Base-by-base conservation (phyloP, 2,113 vertebrate genomes). In the Orthonyx spaldingii region DNA sequence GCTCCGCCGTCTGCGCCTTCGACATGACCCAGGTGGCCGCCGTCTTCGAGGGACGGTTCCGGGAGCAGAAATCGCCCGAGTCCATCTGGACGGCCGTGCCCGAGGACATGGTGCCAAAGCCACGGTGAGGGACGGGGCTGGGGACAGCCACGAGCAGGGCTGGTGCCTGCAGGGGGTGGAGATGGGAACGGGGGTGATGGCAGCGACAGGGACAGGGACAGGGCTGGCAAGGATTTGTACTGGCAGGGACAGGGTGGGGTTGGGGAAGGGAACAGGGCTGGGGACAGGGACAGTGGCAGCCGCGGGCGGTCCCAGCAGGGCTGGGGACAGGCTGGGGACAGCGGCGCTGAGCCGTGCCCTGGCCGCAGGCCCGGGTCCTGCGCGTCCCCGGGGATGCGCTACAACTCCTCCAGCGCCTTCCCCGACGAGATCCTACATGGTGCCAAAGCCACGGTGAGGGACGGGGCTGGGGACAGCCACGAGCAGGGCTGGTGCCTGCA, bases 41-140 rank as follows among this genome's bases (percentile, higher is more conserved):
- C 0, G 99, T 98, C 91, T 99, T 99, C 10, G 99, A 99, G 56
- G 99, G 99, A 17, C 98, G 99, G 20, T 99, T 99, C 96, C 99
- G 99, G 33, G 99, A 99, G 96, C 99, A 99, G 98, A 99, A 99
- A 87, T 99, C 98, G 0, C 98, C 99, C 0, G 99, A 99, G 85
- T 99, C 99, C 63, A 99, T 99, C 97, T 99, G 99, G 99, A 99
- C 99, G 0, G 98, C 99, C 0, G 99, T 99, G 93, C 98, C 99
- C 0, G 99, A 99, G 95, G 99, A 99, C 60, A 93, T 98, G 97
- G 98, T 99, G 91, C 99, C 99, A 0, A 98, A 98, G 88, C 99
- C 99, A 32, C 98, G 99, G 99, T 99, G 96, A 97, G 89, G 65
- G 74, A n/a, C 35, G 2, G 64, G 42, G 26, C 0, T 7, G n/a